Conservation (phyloP, 1,140 invertebrate genomes). For the Drosophila auraria region DNA sequence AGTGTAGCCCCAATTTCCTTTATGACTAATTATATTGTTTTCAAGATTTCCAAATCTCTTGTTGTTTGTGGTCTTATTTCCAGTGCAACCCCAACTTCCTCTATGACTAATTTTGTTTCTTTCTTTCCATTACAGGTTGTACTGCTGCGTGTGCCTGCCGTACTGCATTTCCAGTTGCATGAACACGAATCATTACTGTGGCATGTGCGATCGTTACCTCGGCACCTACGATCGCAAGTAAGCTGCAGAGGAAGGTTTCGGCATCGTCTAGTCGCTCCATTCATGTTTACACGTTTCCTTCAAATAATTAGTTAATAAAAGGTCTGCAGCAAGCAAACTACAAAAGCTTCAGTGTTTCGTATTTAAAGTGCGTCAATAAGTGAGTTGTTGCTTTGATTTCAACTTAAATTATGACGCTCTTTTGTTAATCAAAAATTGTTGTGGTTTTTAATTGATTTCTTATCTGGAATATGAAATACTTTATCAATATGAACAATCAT, state of each 20-base stretch:
- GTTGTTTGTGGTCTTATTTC: no score
- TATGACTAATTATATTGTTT: no score
- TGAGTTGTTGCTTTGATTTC: background rate
- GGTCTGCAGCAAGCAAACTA: background rate
- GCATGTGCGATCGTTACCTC: slow-evolving; percentile 88
- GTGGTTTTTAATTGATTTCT: background rate
- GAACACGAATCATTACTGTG: slow-evolving; percentile 89
- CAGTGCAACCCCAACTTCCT: background rate
- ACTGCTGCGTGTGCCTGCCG: slow-evolving; percentile 88
- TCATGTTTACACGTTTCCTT: slow-evolving; percentile 19
- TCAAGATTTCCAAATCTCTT: no score
- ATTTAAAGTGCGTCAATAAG: background rate
- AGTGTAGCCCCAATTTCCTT: no score
- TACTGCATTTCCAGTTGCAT: slow-evolving; percentile 89
- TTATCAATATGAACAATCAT: no score
- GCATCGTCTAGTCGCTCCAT: slow-evolving; percentile 4
- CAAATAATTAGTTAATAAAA: slow-evolving; percentile 33
- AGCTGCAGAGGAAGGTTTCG: slow-evolving; percentile 2
- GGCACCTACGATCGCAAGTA: slow-evolving; percentile 86
- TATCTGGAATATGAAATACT: background rate
- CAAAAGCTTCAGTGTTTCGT: slow-evolving; percentile 11
- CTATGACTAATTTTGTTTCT: background rate
- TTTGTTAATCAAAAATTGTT: background rate
- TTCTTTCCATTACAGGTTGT: slow-evolving; percentile 86
- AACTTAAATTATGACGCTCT: background rate